phyloP scores from a whole-genome alignment of 2,797 vertebrate species.

The Rallus crepitans region DNA sequence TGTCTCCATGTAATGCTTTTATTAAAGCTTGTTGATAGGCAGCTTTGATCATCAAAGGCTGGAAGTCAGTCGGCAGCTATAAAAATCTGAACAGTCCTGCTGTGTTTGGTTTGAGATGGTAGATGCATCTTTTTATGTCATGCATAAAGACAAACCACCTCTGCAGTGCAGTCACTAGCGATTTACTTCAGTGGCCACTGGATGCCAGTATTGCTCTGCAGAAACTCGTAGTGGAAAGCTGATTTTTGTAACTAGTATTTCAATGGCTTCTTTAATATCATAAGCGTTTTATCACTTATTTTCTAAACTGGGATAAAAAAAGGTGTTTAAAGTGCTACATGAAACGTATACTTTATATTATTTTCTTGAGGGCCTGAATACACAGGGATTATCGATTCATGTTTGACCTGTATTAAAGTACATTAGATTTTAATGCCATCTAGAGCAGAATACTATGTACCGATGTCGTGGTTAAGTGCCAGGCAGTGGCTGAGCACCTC shows the following conservation, averaged over 20 bases:
- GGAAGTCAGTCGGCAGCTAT: background rate
- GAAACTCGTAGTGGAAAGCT: background rate
- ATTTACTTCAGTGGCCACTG: background rate
- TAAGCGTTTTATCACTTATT: background rate
- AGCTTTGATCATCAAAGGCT: background rate
- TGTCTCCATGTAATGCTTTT: background rate
- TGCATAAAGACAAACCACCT: background rate
- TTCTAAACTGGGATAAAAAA: background rate
- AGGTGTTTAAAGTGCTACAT: background rate
- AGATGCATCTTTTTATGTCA: background rate
- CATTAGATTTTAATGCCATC: background rate
- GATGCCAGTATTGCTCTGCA: conserved; percentile 37
- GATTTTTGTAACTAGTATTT: background rate
- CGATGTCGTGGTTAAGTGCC: too few species aligned
- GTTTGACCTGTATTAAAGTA: background rate
- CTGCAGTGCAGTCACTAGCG: background rate
- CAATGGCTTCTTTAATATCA: background rate
- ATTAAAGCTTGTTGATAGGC: background rate
- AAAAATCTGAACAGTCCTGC: background rate
- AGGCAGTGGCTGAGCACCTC: too few species aligned
- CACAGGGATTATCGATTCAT: background rate
- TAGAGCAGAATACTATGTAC: background rate
- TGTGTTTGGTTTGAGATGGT: background rate
- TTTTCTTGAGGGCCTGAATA: background rate
- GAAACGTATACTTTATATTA: background rate